Base-by-base conservation (phyloP, 2,888 invertebrate species). In the Chalcosyrphus nemorum region DNA sequence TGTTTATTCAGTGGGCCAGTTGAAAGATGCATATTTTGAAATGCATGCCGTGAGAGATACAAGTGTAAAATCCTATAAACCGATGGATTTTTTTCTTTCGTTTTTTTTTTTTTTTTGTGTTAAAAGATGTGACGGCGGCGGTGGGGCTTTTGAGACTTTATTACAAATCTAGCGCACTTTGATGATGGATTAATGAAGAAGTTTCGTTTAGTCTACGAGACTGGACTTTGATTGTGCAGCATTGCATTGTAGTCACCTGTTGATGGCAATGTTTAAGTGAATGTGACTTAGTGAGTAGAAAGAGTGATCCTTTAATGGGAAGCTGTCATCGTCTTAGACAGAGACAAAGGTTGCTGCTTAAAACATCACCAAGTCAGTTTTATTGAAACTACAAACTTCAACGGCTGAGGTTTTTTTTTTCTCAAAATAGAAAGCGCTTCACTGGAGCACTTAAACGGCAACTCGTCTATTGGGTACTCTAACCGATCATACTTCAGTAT, bases 11-110 rank as follows among this genome's bases (percentile, higher is more conserved):
- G 78, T 4, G 35, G 41, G 54, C 21, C 15, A 68, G 78, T 82
- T 82, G 82, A 82, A 63, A 82, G 82, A 82, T 63, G 78, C 77
- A 74, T 78, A 77, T 78, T 82, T 68, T 72, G 82, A 68, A 82
- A 82, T 47, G 72, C 61, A 63, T 32, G 32, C 19, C 66, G 15
- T 50, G 77, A 45, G 54, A 68, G 59, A 71, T 13, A 47, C 21
- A 24, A 24, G 38, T 27, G 35, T 61, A 38, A 59, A 27, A 71
- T n/a, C n/a, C 52, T 76, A 41, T 66, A 41, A 50, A 66, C 29
- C 17, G 15, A 43, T 54, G 7, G 29, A n/a, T n/a, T n/a, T n/a
- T n/a, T n/a, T n/a, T n/a, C n/a, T n/a, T n/a, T n/a, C n/a, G n/a
- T n/a, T n/a, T n/a, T n/a, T n/a, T n/a, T n/a, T n/a, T n/a, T n/a